Percentiles rank a stretch among this genome's conserved stretches.
phyloP scores from a whole-genome alignment of 2,113 vertebrate genomes.

The Tylochromis polylepis region DNA sequence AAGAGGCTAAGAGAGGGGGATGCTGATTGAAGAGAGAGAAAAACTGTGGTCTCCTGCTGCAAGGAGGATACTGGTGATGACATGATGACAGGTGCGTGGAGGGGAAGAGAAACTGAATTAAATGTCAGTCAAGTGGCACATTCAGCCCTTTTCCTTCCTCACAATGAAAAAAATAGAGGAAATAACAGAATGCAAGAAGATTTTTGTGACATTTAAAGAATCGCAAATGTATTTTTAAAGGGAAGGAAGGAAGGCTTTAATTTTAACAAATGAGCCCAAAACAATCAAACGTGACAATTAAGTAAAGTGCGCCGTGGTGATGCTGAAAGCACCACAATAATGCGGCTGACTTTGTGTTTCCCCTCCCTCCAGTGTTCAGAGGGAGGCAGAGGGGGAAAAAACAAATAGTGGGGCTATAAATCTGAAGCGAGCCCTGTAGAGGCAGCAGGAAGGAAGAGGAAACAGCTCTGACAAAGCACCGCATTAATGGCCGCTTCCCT shows the following conservation, averaged over 20 bases:
- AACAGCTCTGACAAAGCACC: constrained; percentile 73
- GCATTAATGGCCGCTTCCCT: constrained; percentile 85
- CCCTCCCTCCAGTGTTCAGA: no score
- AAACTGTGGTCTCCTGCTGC: not conserved
- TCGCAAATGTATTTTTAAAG: not conserved
- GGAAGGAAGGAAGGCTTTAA: not conserved
- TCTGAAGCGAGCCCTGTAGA: not conserved
- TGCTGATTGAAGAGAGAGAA: constrained; percentile 26
- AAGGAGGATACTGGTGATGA: not conserved
- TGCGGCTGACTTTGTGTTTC: not conserved
- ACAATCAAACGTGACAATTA: not conserved
- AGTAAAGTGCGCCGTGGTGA: not conserved
- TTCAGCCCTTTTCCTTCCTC: not conserved
- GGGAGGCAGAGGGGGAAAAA: not conserved
- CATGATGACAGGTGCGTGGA: not conserved
- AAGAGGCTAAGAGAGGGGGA: constrained; percentile 22
- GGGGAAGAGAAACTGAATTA: not conserved
- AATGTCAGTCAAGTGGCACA: not conserved
- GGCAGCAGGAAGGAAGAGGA: constrained; percentile 23
- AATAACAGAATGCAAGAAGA: not conserved
- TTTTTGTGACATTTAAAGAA: not conserved
- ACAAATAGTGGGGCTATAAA: constrained; percentile 10
- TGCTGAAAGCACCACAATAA: not conserved
- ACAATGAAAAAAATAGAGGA: not conserved
- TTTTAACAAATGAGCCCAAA: not conserved